Evolutionary conservation across 2,113 vertebrate genomes (phyloP).

Genomic region (Nematolebias whitei): DNA sequence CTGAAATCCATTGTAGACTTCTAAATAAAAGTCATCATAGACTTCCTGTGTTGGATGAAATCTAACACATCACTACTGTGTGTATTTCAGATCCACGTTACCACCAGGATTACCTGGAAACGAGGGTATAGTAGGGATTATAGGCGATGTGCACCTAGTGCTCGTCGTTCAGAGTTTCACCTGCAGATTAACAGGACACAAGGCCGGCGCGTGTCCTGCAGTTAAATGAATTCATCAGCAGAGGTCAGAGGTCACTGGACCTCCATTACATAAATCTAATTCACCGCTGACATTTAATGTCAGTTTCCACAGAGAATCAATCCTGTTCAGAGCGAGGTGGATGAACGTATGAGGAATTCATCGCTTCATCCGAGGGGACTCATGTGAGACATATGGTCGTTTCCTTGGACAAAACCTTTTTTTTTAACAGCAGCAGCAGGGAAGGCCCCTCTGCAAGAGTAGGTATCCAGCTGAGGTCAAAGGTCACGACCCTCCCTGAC

Average conservation of each 20-base stretch:
- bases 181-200: conserved; percentile 43
- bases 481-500: conserved; percentile 58
- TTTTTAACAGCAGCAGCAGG: conserved; percentile 43
- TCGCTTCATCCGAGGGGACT: too few species aligned
- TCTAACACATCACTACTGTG: not conserved
- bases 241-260: conserved; percentile 30
- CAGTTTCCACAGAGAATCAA: conserved; percentile 51
- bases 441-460: conserved; percentile 27
- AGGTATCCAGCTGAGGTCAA: conserved; percentile 62
- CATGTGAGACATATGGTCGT: conserved; percentile 62
- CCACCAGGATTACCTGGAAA: conserved; percentile 36
- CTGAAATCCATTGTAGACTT: too few species aligned
- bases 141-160: conserved; percentile 31
- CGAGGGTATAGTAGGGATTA: conserved; percentile 50
- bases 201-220: conserved; percentile 2
- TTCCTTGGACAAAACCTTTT: conserved; percentile 48
- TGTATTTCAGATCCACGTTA: conserved; percentile 9
- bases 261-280: conserved; percentile 35
- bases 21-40: too few species aligned
- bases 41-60: too few species aligned
- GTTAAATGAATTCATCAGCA: conserved; percentile 34
- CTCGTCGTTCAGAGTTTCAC: conserved; percentile 28
- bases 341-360: conserved; percentile 30
- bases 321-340: conserved; percentile 13
- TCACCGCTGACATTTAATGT: conserved; percentile 32